phyloP scores from a whole-genome alignment of 1,140 invertebrate genomes.

The Gonioctena quinquepunctata region DNA sequence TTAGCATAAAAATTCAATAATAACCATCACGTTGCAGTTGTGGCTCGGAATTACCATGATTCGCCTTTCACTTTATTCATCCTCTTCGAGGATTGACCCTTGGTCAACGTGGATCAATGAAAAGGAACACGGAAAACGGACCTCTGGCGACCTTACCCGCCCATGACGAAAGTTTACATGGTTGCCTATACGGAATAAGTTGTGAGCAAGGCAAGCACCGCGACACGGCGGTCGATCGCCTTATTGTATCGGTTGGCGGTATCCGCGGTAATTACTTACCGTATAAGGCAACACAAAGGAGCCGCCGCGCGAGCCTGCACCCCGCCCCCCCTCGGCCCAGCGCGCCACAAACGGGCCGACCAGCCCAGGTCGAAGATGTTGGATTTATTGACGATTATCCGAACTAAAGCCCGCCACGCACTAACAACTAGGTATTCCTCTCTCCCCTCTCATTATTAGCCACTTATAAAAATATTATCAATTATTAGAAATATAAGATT shows the following conservation, averaged over 20 bases:
- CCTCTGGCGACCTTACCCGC: background rate
- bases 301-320: conserved; percentile 50
- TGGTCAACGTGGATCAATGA: no score
- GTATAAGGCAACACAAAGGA: conserved; percentile 55
- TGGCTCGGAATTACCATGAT: no score
- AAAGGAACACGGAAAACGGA: no score
- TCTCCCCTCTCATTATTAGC: no score
- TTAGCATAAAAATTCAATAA: no score
- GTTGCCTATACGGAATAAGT: conserved; percentile 1
- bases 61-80: no score
- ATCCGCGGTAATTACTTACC: conserved; percentile 56
- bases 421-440: no score
- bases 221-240: conserved; percentile 23
- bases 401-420: no score
- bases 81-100: no score
- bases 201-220: conserved; percentile 1
- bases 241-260: conserved; percentile 50
- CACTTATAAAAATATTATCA: no score
- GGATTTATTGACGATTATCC: conserved; percentile 48
- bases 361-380: conserved; percentile 20
- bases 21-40: no score
- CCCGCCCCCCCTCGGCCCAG: conserved; percentile 36
- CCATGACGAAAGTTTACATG: background rate
- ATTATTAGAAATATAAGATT: no score
- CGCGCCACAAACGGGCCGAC: conserved; percentile 38